These are phyloP conservation scores for Callaeas wilsoni DNA, from an alignment of 2,113 vertebrate genomes.

Conservation along the genomic window DNA sequence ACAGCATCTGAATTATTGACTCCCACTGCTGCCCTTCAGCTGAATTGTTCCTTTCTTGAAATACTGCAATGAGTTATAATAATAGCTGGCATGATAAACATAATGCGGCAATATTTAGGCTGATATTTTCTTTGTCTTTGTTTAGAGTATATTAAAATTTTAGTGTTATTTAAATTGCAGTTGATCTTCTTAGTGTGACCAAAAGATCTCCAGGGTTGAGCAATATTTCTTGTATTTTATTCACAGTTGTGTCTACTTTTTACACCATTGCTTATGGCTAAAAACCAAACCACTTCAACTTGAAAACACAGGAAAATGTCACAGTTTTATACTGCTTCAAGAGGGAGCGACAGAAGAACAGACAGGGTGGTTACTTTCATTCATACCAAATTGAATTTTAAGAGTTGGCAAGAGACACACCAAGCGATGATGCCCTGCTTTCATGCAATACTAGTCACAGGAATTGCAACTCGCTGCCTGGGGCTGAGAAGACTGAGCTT, in stretches of 20 bases:
- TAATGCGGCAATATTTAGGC: neutral
- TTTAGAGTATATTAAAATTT: neutral
- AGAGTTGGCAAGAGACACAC: neutral
- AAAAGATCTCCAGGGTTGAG: neutral
- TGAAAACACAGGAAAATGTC: neutral
- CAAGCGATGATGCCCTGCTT: neutral
- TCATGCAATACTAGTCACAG: neutral
- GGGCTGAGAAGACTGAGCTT: neutral
- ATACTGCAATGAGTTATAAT: neutral
- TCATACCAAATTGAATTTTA: neutral
- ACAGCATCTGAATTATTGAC: constrained; percentile 45
- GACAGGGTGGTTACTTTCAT: neutral
- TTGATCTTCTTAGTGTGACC: neutral
- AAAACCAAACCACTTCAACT: neutral
- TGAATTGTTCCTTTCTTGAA: neutral
- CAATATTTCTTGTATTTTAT: neutral
- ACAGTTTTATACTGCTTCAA: neutral
- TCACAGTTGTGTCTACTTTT: neutral
- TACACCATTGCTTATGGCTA: neutral
- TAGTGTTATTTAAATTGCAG: neutral
- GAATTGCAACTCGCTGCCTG: neutral
- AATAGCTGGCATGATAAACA: constrained; percentile 29
- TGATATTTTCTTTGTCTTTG: neutral
- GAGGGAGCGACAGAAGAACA: neutral
- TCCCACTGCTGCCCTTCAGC: neutral